Evolutionary conservation across 2,797 vertebrate genomes (phyloP).

Genomic region (Halcyon badia): DNA sequence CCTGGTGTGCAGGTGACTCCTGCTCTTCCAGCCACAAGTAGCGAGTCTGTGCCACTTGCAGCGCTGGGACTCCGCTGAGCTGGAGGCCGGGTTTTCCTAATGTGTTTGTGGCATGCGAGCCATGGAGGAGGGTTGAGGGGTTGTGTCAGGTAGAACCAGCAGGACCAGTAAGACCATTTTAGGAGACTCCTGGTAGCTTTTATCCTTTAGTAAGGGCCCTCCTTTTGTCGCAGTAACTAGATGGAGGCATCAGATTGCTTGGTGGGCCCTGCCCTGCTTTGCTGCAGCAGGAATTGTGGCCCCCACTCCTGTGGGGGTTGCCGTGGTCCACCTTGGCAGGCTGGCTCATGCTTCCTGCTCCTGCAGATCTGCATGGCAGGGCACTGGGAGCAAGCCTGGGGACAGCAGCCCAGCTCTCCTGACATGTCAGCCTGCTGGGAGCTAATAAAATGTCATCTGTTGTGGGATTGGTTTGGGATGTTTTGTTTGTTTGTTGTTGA

Average conservation of each 20-base stretch:
- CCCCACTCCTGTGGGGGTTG: no score
- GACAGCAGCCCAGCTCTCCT: neutral
- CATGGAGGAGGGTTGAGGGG: neutral
- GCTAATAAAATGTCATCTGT: neutral
- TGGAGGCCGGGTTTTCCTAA: neutral
- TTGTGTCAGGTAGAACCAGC: neutral
- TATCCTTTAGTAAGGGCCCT: neutral
- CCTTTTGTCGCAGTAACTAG: neutral
- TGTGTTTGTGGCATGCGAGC: neutral
- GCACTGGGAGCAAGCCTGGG: fast-evolving
- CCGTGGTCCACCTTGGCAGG: neutral
- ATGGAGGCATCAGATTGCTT: neutral
- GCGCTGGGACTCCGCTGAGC: neutral
- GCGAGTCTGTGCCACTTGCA: neutral
- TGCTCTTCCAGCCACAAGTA: neutral
- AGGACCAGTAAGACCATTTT: neutral
- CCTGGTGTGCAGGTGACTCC: neutral
- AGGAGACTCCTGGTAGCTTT: neutral
- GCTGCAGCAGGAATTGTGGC: neutral
- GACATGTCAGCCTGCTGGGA: neutral
- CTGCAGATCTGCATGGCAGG: neutral
- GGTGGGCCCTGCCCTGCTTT: neutral
- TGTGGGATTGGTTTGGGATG: neutral
- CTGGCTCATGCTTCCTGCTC: neutral
- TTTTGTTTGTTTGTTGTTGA: neutral